Percentiles rank a stretch among this genome's conserved stretches.
Evolutionary conservation across 2,113 vertebrate species (phyloP).

Genomic region (Phylloscopus trochiloides): DNA sequence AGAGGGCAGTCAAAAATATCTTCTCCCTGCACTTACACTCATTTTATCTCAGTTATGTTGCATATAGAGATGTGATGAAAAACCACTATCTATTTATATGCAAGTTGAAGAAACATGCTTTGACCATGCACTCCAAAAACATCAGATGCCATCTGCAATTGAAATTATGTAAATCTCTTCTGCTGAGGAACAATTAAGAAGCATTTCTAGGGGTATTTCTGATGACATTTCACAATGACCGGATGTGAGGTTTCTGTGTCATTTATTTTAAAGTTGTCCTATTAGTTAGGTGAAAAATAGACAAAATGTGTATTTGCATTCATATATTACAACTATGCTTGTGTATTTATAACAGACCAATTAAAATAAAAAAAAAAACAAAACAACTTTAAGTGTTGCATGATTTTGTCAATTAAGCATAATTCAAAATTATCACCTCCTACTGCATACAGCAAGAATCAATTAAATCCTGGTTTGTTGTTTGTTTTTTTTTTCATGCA

Average conservation of each 20-base stretch:
- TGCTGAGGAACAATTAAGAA: neutral
- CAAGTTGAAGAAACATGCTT: slow-evolving; percentile 23
- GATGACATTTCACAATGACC: neutral
- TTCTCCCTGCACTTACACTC: neutral
- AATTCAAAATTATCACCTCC: neutral
- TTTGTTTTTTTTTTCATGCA: neutral
- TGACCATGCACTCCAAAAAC: slow-evolving; percentile 11
- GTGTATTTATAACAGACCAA: neutral
- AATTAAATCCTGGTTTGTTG: neutral
- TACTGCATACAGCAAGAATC: neutral
- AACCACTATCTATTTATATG: slow-evolving; percentile 21
- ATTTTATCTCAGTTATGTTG: neutral
- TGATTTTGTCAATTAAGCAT: neutral
- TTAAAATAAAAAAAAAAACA: neutral
- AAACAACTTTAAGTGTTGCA: neutral
- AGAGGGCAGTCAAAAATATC: slow-evolving; percentile 25
- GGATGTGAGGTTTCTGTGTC: neutral
- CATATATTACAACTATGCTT: neutral
- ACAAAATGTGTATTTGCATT: neutral
- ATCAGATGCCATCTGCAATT: slow-evolving; percentile 24
- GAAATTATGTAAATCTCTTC: neutral
- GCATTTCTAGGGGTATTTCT: neutral
- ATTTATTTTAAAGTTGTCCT: neutral
- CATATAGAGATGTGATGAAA: neutral
- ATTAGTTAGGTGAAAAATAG: neutral